These are phyloP conservation scores for Motacilla alba DNA, from an alignment of 2,113 vertebrate genomes.

Conservation along the genomic window DNA sequence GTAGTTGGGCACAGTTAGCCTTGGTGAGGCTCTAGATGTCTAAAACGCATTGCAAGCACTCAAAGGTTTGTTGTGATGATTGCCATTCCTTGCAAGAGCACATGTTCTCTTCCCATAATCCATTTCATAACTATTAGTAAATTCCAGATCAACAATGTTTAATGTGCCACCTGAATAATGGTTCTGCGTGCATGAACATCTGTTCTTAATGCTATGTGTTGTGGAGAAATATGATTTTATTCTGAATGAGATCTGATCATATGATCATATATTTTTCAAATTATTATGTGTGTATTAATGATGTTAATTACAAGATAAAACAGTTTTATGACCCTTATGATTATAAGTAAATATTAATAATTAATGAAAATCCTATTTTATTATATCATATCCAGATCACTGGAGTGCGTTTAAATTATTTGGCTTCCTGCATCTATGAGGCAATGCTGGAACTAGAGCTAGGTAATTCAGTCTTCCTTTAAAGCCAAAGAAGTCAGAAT, in stretches of 20 bases:
- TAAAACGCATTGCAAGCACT: not conserved
- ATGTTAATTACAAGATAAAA: not conserved
- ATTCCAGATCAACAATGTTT: not conserved
- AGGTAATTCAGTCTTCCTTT: not conserved
- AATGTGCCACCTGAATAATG: not conserved
- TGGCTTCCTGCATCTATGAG: not conserved
- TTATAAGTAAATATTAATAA: not conserved
- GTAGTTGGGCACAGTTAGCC: not conserved
- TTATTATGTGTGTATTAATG: not conserved
- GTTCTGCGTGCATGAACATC: not conserved
- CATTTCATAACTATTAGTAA: not conserved
- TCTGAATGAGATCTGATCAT: not conserved
- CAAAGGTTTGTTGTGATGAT: not conserved
- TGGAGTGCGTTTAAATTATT: not conserved
- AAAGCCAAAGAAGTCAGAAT: not conserved
- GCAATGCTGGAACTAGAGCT: not conserved
- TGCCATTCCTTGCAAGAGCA: not conserved
- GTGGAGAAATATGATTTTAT: not conserved
- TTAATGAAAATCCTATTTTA: not conserved
- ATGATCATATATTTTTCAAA: not conserved
- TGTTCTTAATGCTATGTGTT: not conserved
- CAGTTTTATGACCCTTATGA: not conserved
- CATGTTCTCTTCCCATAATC: not conserved
- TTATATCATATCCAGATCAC: not conserved
- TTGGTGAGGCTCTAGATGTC: not conserved